Base-by-base conservation (phyloP, 2,797 vertebrate species). In the Otolemur crassicaudatus region DNA sequence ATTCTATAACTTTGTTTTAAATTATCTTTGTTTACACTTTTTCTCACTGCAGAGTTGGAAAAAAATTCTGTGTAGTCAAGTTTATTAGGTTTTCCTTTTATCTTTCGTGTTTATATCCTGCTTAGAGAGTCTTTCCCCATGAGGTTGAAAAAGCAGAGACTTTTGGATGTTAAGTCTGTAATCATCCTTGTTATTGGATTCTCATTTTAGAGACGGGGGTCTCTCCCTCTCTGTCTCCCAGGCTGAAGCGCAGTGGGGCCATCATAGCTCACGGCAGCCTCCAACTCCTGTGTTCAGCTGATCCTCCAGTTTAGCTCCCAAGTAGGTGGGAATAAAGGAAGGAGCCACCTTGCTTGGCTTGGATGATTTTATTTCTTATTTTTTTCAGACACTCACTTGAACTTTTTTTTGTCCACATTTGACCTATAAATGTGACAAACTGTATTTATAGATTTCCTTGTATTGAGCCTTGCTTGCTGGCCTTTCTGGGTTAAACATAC, bases 331-430 rank as follows among this genome's bases (percentile, higher is more conserved):
- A 63, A 14, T 29, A 29, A 29, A 63, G 61, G 61, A 12, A 63
- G 5, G 13, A 63, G 61, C 12, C 61, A 63, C 14, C 56, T 58
- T 19, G 4, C 56, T 20, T 58, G 56, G 5, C 56, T 23, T 70
- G 31, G 7, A 85, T 85, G 79, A 46, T 84, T 12, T 95, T 60
- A 73, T 79, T 89, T 96, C 56, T 84, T 53, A 61, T 53, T 82
- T 84, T 83, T 94, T 90, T n/a, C 12, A 72, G 75, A 80, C 19
- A 43, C 10, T 25, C 67, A 19, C 17, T 90, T n/a, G 67, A 79
- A 80, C 34, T 31, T 22, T 70, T 17, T 92, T 76, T 31, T 40
- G 4, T 63, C 31, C 17, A n/a, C 63, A 23, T 72, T 90, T 79
- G 63, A 67, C 72, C 20, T 73, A 27, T 23, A 61, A 34, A 94